These are phyloP conservation scores for Chunga burmeisteri DNA, from an alignment of 2,113 vertebrate species.

Conservation along the genomic window DNA sequence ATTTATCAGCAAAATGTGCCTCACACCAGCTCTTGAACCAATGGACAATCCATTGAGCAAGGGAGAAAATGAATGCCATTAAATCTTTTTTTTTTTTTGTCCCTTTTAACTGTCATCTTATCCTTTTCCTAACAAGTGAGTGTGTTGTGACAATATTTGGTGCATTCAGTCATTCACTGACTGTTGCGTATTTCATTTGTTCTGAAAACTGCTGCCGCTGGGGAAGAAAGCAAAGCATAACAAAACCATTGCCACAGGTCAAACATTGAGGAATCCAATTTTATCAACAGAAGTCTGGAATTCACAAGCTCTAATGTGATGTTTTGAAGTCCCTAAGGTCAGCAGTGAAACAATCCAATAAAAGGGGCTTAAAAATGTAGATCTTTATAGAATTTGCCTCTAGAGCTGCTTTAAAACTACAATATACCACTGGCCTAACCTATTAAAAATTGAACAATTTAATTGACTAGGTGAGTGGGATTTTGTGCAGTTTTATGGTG, in stretches of 20 bases:
- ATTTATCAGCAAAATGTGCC: conserved; percentile 12
- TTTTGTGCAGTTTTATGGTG: background rate
- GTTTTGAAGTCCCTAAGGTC: conserved; percentile 5
- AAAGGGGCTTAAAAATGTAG: conserved; percentile 5
- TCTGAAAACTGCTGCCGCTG: background rate
- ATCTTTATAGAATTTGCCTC: conserved; percentile 2
- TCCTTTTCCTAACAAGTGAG: background rate
- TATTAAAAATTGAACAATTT: background rate
- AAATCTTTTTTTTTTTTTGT: background rate
- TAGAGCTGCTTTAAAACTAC: background rate
- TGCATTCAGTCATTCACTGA: conserved; percentile 12
- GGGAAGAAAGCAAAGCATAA: conserved; percentile 27
- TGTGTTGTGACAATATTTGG: background rate
- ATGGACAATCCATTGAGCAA: background rate
- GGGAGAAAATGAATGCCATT: conserved; percentile 9
- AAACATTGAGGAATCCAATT: conserved; percentile 52
- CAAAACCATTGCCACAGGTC: conserved; percentile 47
- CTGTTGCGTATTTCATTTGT: conserved; percentile 25
- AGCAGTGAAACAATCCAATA: conserved; percentile 29
- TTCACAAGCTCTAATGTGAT: conserved; percentile 45
- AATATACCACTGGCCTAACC: background rate
- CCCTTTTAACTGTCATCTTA: conserved; percentile 7
- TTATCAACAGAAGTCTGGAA: conserved; percentile 38
- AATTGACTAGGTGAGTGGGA: background rate
- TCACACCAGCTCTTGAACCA: background rate